phyloP scores from a whole-genome alignment of 2,888 invertebrate species.

The Polietes domitor region DNA sequence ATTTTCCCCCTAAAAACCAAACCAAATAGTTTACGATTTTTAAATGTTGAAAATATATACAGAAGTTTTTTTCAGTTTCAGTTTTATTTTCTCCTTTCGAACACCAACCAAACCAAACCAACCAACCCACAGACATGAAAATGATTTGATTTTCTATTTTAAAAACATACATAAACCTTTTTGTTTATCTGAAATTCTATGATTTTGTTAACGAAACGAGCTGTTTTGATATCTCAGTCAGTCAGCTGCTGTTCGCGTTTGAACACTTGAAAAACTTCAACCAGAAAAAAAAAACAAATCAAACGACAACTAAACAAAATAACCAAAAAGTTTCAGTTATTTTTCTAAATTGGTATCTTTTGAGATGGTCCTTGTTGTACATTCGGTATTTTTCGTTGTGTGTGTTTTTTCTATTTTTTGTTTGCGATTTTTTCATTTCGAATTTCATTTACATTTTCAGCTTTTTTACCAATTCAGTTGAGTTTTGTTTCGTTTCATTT shows the following conservation, averaged over 20 bases:
- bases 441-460: conserved; percentile 53
- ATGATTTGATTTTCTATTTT: not conserved
- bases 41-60: conserved; percentile 31
- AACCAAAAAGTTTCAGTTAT: conserved; percentile 45
- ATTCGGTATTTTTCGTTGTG: conserved; percentile 72
- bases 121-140: not conserved
- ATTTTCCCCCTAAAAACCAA: conserved; percentile 32
- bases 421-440: conserved; percentile 50
- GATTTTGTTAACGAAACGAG: conserved; percentile 2
- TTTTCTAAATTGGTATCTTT: conserved; percentile 89
- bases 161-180: conserved; percentile 7
- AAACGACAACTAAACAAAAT: conserved; percentile 43
- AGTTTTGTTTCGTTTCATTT: conserved; percentile 42
- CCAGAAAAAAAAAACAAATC: conserved; percentile 36
- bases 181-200: conserved; percentile 14
- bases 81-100: conserved; percentile 40
- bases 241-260: conserved; percentile 46
- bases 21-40: conserved; percentile 31
- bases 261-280: conserved; percentile 38
- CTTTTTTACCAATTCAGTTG: conserved; percentile 43
- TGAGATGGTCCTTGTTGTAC: conserved; percentile 93
- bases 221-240: conserved; percentile 37
- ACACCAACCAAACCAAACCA: conserved; percentile 19
- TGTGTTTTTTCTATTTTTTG: conserved; percentile 40
- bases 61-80: not conserved